Base-by-base conservation (phyloP, 1,140 invertebrate species). In the Hetaerina americana region DNA sequence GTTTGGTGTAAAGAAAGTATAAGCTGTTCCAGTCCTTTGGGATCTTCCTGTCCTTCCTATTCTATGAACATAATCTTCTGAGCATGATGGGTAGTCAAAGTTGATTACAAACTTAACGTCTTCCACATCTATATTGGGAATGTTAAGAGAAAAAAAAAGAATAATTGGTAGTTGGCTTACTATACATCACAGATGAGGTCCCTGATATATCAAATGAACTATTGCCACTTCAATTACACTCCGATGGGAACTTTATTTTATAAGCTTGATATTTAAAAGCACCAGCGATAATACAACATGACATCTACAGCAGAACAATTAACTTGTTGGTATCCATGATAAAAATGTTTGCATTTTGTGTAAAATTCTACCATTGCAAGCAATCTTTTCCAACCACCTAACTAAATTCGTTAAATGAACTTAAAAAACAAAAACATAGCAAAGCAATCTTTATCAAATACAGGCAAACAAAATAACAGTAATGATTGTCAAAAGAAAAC, bases 101-200 rank as follows among this genome's bases (percentile, higher is more conserved):
- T 99, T 99, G 79, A 99, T 97, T 57, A 99, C 98, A 87, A 97
- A 99, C 83, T 99, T 98, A 72, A 99, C 96, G 85, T 99, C 98
- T 84, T 98, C 94, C 79, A 99, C 97, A 90, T 99, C 97, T 99
- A 85, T 81, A 87, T 83, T 73, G 79, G 77, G 86, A 88, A 73
- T 87, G 85, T 73, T 57, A n/a, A n/a, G n/a, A 18, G 40, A 57
- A 57, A 57, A 57, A 57, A 5, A 57, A 18, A 10, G 40, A 18
- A n/a, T n/a, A n/a, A n/a, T 57, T 57, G 22, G 40, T 10, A 1
- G 2, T 18, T 57, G 15, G 40, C 2, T 3, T 57, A 2, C 2
- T 18, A 57, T 1, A 57, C 2, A 57, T 57, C 2, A 57, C 15
- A 3, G 22, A 57, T 57, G 10, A 1, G 40, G 40, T 57, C 40